A percentile compares a stretch with the other conserved stretches of the same genome.
These are phyloP conservation scores for Lethenteron camtschaticum DNA, from an alignment of 2,113 vertebrate species.

Conservation along the genomic window DNA sequence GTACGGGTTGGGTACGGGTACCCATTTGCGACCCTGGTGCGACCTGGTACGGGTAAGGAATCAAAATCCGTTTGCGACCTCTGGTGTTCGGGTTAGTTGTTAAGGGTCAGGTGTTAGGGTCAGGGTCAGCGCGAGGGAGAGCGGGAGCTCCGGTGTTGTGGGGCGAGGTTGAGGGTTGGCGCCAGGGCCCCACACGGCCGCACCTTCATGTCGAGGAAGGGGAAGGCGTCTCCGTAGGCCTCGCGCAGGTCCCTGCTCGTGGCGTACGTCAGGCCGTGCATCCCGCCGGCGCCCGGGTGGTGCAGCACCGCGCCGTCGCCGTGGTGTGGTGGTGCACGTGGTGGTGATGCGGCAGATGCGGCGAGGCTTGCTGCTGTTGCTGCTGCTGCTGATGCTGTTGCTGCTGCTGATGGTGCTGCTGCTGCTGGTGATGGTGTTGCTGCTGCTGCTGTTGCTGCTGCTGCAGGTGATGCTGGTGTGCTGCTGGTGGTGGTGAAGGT, in stretches of 20 bases:
- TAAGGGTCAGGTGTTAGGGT: too few relatives aligned
- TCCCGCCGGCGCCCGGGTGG: background rate
- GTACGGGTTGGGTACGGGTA: too few relatives aligned
- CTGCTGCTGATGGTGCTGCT: background rate
- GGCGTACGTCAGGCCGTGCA: conserved; percentile 1
- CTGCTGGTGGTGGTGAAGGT: too few relatives aligned
- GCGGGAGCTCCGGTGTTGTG: too few relatives aligned
- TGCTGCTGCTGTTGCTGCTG: background rate
- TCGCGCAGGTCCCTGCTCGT: background rate
- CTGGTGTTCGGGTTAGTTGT: too few relatives aligned
- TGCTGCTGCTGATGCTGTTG: background rate
- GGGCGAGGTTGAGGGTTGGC: too few relatives aligned
- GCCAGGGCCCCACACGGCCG: background rate
- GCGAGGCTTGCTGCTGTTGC: conserved; percentile 2
- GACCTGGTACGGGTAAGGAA: too few relatives aligned
- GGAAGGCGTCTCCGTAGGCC: conserved; percentile 4
- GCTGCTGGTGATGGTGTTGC: background rate
- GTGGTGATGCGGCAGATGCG: background rate
- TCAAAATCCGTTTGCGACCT: too few relatives aligned
- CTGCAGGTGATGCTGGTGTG: background rate
- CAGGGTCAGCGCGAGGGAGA: too few relatives aligned
- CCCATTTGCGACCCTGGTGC: too few relatives aligned
- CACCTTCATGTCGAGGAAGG: conserved; percentile 6
- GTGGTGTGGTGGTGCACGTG: background rate
- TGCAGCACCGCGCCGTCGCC: background rate